Evolutionary conservation across 1,140 invertebrate genomes (phyloP).

Genomic region (Bombus cullumanus): DNA sequence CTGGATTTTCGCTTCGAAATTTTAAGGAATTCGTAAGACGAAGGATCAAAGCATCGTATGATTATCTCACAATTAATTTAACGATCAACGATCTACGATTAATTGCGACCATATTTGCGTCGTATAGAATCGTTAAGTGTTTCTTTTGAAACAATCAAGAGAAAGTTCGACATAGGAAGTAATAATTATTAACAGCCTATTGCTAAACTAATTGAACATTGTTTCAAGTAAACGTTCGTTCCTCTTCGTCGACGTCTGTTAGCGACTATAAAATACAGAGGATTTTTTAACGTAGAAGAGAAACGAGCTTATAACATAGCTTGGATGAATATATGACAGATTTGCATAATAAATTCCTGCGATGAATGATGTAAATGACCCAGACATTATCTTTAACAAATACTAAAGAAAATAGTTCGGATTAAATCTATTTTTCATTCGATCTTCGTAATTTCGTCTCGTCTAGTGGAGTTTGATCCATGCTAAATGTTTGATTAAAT

Average conservation of each 20-base stretch:
- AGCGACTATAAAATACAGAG: background rate
- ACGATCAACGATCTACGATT: background rate
- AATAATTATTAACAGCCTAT: background rate
- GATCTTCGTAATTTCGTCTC: no score
- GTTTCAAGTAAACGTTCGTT: background rate
- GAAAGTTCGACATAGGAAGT: background rate
- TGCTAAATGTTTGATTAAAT: no score
- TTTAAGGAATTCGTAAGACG: background rate
- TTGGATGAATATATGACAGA: background rate
- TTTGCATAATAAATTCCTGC: background rate
- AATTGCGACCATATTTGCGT: no score
- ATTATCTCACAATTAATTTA: background rate
- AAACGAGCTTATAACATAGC: rapidly evolving
- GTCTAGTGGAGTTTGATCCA: no score
- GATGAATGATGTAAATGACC: background rate
- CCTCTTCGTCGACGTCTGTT: background rate
- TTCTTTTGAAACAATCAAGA: background rate
- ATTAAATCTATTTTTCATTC: no score
- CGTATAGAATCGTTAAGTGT: background rate
- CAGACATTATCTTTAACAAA: background rate
- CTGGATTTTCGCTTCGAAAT: background rate
- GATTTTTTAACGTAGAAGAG: background rate
- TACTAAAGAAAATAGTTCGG: background rate
- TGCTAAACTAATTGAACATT: background rate
- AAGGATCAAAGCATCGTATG: background rate